Evolutionary conservation across 2,113 vertebrate species (phyloP), one percentile per base, ranked within the genome.

Genomic region (Thinocorus orbignyianus): DNA sequence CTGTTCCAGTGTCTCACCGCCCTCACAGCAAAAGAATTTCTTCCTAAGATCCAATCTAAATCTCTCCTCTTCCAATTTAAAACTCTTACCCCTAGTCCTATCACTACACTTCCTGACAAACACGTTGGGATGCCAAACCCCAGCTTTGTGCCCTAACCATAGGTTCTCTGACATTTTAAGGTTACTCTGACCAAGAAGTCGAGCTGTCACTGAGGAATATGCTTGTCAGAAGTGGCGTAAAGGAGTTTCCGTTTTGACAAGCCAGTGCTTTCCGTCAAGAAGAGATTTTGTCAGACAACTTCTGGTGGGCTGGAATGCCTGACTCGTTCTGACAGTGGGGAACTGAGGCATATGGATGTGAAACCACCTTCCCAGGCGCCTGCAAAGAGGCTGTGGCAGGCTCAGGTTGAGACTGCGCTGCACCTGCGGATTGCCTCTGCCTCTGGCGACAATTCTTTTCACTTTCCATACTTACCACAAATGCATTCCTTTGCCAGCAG

Each of bases 361-460:
- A 73, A 88, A 60, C 31, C 64, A 57, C 42, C 2, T 23, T 88
- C 35, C 23, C 0, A 0, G 54, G 58, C 0, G 2, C 0, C 0
- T 25, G 42, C 17, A 39, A 65, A 81, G 35, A 62, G 28, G 10
- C 39, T 37, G 57, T 33, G 65, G 55, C 77, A 89, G 57, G 6
- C 65, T 42, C 52, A 22, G 74, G 24, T 7, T 42, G 58, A 82
- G 92, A 35, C 4, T 28, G 23, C 0, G 1, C 62, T 37, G 35
- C 18, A 44, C 25, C 66, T 71, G 46, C 52, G 76, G 44, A 52
- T 39, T 49, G 23, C 1, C 7, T 37, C 26, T 31, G 9, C 48
- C 57, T 41, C n/a, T 5, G 9, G 17, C 24, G 70, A 16, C 39
- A 46, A 61, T 57, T 71, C 13, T 46, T 55, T 68, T 39, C 1